A percentile compares a stretch with the other conserved stretches of the same genome.
Conservation (phyloP, 2,113 vertebrate species). For the Ochotona princeps region DNA sequence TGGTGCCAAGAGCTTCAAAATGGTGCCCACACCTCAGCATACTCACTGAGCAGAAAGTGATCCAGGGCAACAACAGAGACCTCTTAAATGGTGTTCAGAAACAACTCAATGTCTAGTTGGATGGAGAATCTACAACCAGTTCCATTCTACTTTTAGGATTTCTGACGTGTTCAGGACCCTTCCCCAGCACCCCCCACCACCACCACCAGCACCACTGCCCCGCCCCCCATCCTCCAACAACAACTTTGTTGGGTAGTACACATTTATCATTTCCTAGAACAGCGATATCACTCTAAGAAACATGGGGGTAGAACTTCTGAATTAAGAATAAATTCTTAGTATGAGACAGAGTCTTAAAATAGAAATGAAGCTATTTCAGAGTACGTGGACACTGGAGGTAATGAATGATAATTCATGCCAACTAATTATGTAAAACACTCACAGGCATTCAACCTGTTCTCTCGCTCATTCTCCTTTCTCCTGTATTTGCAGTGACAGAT, state of each 20-base stretch:
- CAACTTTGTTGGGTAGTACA: too few species aligned
- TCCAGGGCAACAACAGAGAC: background rate
- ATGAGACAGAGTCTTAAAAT: background rate
- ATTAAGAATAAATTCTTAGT: background rate
- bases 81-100: background rate
- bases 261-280: background rate
- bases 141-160: background rate
- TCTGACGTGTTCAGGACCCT: background rate
- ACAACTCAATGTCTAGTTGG: too few species aligned
- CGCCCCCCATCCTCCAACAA: too few species aligned
- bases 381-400: background rate
- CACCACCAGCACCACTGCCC: too few species aligned
- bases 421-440: background rate
- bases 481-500: background rate
- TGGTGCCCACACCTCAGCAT: too few species aligned
- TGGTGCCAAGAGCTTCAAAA: background rate
- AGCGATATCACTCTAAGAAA: background rate
- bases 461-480: background rate
- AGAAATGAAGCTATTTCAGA: background rate
- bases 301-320: background rate
- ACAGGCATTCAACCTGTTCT: background rate
- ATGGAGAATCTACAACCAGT: background rate
- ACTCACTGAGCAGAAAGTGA: background rate
- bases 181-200: too few species aligned
- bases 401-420: background rate